Evolutionary conservation across 2,797 vertebrate species (phyloP), one percentile per base, ranked within the genome.

Genomic region (Rhabdophis nuchalis): DNA sequence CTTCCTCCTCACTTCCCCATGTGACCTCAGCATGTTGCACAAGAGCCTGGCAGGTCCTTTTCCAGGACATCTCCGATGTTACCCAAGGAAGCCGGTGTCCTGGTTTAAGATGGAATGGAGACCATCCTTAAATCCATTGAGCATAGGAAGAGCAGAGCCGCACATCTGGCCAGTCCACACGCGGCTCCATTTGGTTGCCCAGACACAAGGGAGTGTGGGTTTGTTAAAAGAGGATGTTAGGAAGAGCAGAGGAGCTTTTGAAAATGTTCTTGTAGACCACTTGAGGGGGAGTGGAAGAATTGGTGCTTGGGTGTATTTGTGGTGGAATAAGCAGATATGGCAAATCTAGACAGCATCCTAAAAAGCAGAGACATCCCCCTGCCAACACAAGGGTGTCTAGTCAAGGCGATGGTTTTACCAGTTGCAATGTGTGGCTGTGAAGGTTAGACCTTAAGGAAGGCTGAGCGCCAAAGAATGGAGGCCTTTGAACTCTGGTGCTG

Each of bases 11-110:
- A 16, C 20, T 61, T 90, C 89, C 20, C 54, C 13, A 0, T 0
- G 0, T 90, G 0, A 0, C 12, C 54, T 3, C 36, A 20, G 0
- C 0, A 0, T 13, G 36, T 5, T 88, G 23, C 41, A 88, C 89
- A 87, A 27, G 29, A 85, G 0, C 27, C 36, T 86, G 11, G n/a
- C 64, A 1, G 1, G 64, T 18, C 16, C 85, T 58, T 85, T 32
- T 50, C 77, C 87, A 93, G 16, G 58, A 25, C 25, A 53, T 36
- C 72, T 77, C 87, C 89, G n/a, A 0, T 1, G 36, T 54, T 92
- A 94, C 91, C 87, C 9, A 13, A 72, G 10, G 57, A 77, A 94
- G 56, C 41, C 13, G 56, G 0, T 9, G 53, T 23, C 16, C 18
- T 3, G 20, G 18, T 77, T 41, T 20, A 20, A 10, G 68, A 18